A percentile compares a stretch with the other conserved stretches of the same genome.
These are phyloP conservation scores for Barnardius zonarius DNA, from an alignment of 2,113 vertebrate species.

Conservation along the genomic window DNA sequence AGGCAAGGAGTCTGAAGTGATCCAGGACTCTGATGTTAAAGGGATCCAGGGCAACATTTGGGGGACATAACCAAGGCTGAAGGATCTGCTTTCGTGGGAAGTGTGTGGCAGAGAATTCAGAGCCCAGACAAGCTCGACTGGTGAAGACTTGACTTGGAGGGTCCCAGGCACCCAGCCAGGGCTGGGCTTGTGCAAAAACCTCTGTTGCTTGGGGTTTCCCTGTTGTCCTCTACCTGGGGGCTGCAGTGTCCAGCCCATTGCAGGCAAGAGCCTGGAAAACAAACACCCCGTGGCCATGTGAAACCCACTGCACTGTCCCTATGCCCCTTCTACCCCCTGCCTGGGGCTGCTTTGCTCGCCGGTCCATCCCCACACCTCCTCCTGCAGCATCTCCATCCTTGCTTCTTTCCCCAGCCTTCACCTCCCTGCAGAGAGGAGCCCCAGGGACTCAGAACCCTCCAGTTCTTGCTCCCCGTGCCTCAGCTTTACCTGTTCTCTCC, in stretches of 20 bases:
- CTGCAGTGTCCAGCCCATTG: not conserved
- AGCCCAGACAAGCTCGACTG: not conserved
- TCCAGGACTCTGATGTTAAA: not conserved
- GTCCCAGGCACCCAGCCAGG: not conserved
- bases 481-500: not conserved
- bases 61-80: not conserved
- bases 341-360: not conserved
- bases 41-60: accelerated
- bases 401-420: not conserved
- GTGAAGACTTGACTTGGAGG: not conserved
- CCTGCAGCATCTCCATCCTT: not conserved
- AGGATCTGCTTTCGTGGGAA: not conserved
- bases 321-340: accelerated
- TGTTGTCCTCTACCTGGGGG: not conserved
- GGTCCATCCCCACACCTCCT: accelerated
- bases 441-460: not conserved
- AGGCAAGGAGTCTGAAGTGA: not conserved
- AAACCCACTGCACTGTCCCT: not conserved
- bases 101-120: not conserved
- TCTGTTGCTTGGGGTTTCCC: not conserved
- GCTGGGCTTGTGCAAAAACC: not conserved
- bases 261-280: not conserved
- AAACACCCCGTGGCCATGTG: not conserved
- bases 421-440: not conserved
- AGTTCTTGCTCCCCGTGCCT: accelerated